These are phyloP conservation scores for Autographa pulchrina DNA, from an alignment of 2,888 invertebrate genomes.

Conservation along the genomic window DNA sequence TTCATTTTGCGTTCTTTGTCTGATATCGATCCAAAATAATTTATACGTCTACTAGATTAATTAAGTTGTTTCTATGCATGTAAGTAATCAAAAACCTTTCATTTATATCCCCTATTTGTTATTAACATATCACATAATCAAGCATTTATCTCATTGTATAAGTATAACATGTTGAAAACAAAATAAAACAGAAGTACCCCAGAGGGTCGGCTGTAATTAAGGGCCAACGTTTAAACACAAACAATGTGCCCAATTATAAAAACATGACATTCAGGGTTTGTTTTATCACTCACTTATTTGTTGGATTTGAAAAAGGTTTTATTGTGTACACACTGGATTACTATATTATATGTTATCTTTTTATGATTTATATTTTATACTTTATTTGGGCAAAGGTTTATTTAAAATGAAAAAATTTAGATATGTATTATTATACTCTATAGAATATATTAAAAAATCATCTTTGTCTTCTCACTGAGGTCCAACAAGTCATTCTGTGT, in stretches of 20 bases:
- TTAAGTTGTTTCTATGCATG: no score
- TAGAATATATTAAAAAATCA: no score
- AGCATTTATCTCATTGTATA: slow-evolving; percentile 18
- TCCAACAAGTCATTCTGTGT: no score
- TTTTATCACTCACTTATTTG: neutral
- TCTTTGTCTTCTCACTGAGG: no score
- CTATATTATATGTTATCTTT: neutral
- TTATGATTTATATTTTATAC: neutral
- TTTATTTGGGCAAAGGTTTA: no score
- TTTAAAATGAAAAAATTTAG: no score
- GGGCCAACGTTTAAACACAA: slow-evolving; percentile 17
- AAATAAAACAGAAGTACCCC: slow-evolving; percentile 23
- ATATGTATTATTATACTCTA: no score
- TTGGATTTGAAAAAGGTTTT: slow-evolving; percentile 6
- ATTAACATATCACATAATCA: slow-evolving; percentile 11
- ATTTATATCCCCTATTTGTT: neutral
- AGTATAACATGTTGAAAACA: slow-evolving; percentile 21
- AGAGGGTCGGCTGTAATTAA: slow-evolving; percentile 25
- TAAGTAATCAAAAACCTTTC: neutral
- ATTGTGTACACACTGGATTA: neutral
- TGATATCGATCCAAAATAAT: no score
- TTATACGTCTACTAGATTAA: no score
- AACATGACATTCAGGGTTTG: slow-evolving; percentile 14
- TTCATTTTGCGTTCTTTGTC: no score
- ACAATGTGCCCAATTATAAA: slow-evolving; percentile 28